Conservation (phyloP, 2,113 vertebrate species). For the Nestor notabilis region DNA sequence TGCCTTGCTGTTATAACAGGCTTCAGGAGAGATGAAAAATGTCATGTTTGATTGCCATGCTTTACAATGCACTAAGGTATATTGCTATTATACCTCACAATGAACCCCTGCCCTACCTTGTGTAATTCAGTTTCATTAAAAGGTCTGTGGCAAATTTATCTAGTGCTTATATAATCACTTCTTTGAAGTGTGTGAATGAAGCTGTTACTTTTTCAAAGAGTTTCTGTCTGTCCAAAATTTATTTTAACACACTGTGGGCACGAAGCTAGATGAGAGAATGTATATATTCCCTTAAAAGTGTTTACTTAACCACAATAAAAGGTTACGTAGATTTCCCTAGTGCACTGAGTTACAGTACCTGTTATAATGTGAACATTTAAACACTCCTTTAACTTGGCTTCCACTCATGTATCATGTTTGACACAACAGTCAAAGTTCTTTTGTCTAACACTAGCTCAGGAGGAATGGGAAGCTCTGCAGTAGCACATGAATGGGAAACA, state of each 20-base stretch:
- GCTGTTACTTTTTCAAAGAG: slow-evolving; percentile 65
- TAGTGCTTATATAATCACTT: slow-evolving; percentile 51
- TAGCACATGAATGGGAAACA: slow-evolving; percentile 28
- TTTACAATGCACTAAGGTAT: background rate
- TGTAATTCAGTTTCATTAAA: slow-evolving; percentile 56
- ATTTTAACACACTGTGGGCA: slow-evolving; percentile 70
- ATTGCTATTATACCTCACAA: background rate
- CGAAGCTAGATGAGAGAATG: slow-evolving; percentile 68
- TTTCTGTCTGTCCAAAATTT: slow-evolving; percentile 63
- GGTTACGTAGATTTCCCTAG: slow-evolving; percentile 75
- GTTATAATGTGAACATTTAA: slow-evolving; percentile 78
- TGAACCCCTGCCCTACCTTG: slow-evolving; percentile 37
- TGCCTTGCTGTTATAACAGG: background rate
- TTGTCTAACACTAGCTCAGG: slow-evolving; percentile 59
- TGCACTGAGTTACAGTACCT: slow-evolving; percentile 71
- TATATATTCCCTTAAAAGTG: slow-evolving; percentile 74
- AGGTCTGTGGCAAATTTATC: slow-evolving; percentile 49
- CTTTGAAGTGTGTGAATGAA: slow-evolving; percentile 71
- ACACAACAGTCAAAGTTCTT: slow-evolving; percentile 72
- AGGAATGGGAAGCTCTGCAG: slow-evolving; percentile 36
- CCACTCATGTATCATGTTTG: slow-evolving; percentile 75
- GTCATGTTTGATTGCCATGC: background rate
- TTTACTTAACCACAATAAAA: slow-evolving; percentile 81
- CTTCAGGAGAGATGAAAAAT: slow-evolving; percentile 4
- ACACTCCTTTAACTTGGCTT: slow-evolving; percentile 75